These are phyloP conservation scores for Chlamydotis undulata DNA, from an alignment of 2,113 vertebrate genomes.

Conservation along the genomic window DNA sequence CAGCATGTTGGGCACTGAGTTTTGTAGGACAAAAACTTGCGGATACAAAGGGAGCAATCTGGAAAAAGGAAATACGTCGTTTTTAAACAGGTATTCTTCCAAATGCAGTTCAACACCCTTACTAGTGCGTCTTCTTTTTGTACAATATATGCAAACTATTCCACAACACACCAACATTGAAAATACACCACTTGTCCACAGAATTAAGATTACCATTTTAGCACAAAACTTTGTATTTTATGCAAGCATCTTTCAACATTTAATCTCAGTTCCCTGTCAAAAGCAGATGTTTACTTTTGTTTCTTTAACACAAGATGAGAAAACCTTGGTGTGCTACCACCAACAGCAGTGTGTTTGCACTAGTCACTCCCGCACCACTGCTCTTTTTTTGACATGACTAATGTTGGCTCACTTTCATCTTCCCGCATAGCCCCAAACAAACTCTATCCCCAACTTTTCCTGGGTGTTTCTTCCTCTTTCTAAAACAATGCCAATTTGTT, in stretches of 20 bases:
- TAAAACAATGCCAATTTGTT: background rate
- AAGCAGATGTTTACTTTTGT: background rate
- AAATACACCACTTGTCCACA: background rate
- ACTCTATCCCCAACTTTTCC: background rate
- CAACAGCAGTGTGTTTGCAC: background rate
- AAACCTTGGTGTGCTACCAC: background rate
- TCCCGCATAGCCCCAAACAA: background rate
- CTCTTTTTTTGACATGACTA: background rate
- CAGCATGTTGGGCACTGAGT: conserved; percentile 91
- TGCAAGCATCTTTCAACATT: background rate
- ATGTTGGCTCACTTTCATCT: background rate
- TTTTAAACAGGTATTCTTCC: background rate
- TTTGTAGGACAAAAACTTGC: conserved; percentile 93
- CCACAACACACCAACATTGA: background rate
- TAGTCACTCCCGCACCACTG: background rate
- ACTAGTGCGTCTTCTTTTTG: background rate
- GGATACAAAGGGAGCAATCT: conserved; percentile 97
- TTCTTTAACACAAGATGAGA: background rate
- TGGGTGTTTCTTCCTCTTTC: background rate
- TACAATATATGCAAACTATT: background rate
- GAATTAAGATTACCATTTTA: background rate
- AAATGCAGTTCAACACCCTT: background rate
- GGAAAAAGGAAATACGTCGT: background rate
- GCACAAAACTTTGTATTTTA: rapidly evolving
- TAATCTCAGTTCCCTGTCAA: background rate